Percentiles rank a stretch among this genome's conserved stretches.
These are phyloP conservation scores for Tetramorium simillimum DNA, from an alignment of 1,140 invertebrate genomes.

Conservation along the genomic window DNA sequence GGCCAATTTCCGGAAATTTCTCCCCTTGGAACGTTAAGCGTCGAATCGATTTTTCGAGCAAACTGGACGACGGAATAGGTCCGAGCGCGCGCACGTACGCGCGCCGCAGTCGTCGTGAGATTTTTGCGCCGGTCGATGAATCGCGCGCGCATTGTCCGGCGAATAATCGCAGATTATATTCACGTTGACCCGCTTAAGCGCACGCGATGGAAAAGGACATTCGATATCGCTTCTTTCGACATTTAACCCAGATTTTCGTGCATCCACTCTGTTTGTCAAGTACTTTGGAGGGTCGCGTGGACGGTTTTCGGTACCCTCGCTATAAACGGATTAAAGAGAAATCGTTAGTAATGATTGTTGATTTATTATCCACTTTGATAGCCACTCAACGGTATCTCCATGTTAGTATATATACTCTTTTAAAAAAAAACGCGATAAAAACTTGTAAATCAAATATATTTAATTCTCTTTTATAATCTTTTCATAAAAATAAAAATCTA, in stretches of 20 bases:
- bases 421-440: neutral
- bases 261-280: slow-evolving; percentile 24
- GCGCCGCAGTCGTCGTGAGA: neutral
- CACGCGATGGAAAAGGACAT: slow-evolving; percentile 39
- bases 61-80: neutral
- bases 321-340: slow-evolving; percentile 23
- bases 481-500: neutral
- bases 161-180: slow-evolving; percentile 53
- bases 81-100: neutral
- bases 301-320: slow-evolving; percentile 9
- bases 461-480: neutral
- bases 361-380: slow-evolving; percentile 19
- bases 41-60: slow-evolving; percentile 23
- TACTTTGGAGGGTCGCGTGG: neutral
- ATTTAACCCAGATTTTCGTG: slow-evolving; percentile 34
- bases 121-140: slow-evolving; percentile 7
- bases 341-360: neutral
- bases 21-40: slow-evolving; percentile 17
- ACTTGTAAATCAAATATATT: neutral
- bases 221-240: slow-evolving; percentile 42
- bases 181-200: slow-evolving; percentile 34
- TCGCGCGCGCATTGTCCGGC: slow-evolving; percentile 5
- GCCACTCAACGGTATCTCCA: neutral
- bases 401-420: neutral
- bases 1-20: slow-evolving; percentile 49